A percentile compares a stretch with the other conserved stretches of the same genome.
Conservation (phyloP, 2,113 vertebrate species). For the Dryoscopus gambensis region DNA sequence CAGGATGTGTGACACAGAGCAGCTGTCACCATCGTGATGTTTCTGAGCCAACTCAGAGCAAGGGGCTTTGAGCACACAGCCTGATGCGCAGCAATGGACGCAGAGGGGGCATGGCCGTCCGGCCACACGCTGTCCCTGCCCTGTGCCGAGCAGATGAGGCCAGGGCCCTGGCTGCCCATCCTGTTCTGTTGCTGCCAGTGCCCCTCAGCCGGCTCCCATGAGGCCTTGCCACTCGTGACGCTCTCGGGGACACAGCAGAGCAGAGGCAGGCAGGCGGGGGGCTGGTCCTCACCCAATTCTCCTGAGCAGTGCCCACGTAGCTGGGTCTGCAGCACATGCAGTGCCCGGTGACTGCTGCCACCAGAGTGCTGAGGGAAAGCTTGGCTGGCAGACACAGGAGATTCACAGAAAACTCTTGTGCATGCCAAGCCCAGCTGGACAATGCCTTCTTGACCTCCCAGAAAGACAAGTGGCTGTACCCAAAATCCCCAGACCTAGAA, state of each 20-base stretch:
- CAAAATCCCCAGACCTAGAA: not conserved
- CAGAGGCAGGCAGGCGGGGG: not conserved
- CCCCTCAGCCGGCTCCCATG: accelerated
- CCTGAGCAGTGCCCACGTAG: not conserved
- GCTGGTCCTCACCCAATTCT: not conserved
- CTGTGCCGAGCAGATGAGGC: not conserved
- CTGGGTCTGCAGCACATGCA: not conserved
- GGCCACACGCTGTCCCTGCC: not conserved
- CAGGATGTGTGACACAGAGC: not conserved
- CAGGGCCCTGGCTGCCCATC: not conserved
- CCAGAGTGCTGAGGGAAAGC: not conserved
- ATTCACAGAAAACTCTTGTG: not conserved
- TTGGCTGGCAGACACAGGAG: not conserved
- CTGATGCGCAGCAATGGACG: accelerated
- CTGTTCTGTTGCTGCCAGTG: not conserved
- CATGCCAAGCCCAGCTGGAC: not conserved
- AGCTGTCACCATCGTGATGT: accelerated
- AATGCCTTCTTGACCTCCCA: not conserved
- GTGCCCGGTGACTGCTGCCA: not conserved
- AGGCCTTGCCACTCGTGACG: accelerated
- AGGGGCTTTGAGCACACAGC: not conserved
- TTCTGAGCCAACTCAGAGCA: not conserved
- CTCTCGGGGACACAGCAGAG: not conserved
- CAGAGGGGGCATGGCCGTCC: not conserved
- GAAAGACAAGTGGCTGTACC: not conserved